Base-by-base conservation (phyloP, 1,140 invertebrate genomes). In the Papilio xuthus region DNA sequence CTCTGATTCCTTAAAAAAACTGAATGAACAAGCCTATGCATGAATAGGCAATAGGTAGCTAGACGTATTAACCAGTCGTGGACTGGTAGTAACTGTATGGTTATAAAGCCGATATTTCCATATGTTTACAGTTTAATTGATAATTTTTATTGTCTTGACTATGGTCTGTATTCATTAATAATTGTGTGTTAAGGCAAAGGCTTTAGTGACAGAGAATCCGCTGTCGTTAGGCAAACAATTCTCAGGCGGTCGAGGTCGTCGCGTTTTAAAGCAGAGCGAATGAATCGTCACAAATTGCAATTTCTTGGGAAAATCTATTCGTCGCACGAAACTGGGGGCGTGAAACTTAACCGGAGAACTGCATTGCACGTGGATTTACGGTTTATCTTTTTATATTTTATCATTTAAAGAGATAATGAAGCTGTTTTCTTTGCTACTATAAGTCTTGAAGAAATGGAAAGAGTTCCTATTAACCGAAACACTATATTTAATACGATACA, bases 281-380 rank as follows among this genome's bases (percentile, higher is more conserved):
- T 83, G n/a, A 63, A 26, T 67, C 84, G 79, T 79, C 81, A 83
- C 86, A 78, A 89, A 88, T 86, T 70, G 82, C 79, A 60, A 88
- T 88, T 86, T 89, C 83, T 80, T 89, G 88, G 85, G 85, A 89
- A 89, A 85, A 86, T 83, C 69, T 79, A 76, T 80, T 78, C 67
- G 74, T 70, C 67, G 81, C 50, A 73, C 44, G 7, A 75, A 79
- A 82, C 79, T 80, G 78, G 77, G 73, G 28, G 42, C 56, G 28
- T 70, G 69, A 70, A 70, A 70, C 37, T 42, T 8, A 10, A 71
- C 7, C 20, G 67, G 26, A 71, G 37, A 71, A 67, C 60, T 67
- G 12, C 60, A 67, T 28, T 67, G 60, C 26, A 67, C 60, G 60
- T 67, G 10, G 23, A 15, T 60, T 60, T 60, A 26, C 12, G 10